phyloP scores from a whole-genome alignment of 1,140 invertebrate genomes.

The Lasaia peninsularis region DNA sequence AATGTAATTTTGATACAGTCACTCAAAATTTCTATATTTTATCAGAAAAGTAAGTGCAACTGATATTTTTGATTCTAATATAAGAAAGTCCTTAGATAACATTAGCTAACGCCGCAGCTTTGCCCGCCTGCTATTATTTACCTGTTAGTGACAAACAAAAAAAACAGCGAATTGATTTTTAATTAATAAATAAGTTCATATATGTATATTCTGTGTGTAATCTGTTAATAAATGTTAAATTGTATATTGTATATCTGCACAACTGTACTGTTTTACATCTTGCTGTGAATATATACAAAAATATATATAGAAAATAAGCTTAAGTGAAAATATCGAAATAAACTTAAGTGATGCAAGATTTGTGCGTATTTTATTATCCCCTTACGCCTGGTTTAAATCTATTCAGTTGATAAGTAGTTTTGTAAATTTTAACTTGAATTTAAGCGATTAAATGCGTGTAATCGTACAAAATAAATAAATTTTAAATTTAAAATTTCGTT shows the following conservation, averaged over 20 bases:
- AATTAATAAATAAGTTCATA: background rate
- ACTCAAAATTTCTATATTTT: no score
- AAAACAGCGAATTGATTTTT: background rate
- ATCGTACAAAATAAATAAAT: no score
- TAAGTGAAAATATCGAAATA: conserved; percentile 2
- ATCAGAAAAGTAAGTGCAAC: no score
- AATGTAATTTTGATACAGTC: no score
- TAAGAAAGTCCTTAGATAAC: no score
- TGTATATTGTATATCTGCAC: conserved; percentile 11
- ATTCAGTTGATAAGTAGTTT: no score
- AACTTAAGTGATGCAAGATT: background rate
- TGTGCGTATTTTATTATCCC: conserved; percentile 4
- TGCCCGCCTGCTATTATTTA: no score
- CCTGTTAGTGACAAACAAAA: background rate
- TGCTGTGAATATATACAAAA: conserved; percentile 8
- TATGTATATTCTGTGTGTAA: background rate
- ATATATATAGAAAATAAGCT: conserved; percentile 4
- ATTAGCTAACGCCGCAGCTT: no score
- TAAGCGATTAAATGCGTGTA: no score
- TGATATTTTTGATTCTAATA: no score
- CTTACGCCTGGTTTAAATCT: background rate
- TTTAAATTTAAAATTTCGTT: no score
- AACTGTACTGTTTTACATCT: conserved; percentile 14
- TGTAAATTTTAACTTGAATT: no score
- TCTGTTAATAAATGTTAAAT: background rate